Base-by-base conservation (phyloP, 64 coral and sea anemone species). In the Stichodactyla mertensii region DNA sequence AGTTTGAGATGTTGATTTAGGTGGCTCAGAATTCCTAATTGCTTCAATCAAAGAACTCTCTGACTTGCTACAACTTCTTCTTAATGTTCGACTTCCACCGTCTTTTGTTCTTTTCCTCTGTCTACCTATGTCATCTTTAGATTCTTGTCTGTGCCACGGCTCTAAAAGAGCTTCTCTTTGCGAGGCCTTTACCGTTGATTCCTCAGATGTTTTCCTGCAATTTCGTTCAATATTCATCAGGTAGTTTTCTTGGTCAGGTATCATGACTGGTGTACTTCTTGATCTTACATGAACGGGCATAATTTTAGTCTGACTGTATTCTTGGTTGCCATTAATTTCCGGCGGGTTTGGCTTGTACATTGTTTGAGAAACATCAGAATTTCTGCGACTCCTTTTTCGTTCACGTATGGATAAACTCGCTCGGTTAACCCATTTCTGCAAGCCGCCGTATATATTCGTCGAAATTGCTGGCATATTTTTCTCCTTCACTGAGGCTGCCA, bases 391-490 rank as follows among this genome's bases (percentile, higher is more conserved):
- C 54, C 78, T 81, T 45, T 52, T 36, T 4, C 77, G 77, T 2
- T 52, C 77, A 18, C 77, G 77, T 81, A 81, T 52, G 5, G 78
- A 81, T 6, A 81, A 15, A 55, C 78, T 55, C 15, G 78, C 78
- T 54, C 78, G 51, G 26, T 81, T 81, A 20, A 81, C 78, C 78
- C 78, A 81, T 55, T 81, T 81, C 78, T 81, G 78, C 53, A 81
- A 53, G 16, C 78, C 78, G 20, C 78, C 78, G 52, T 81, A 81
- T 53, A 81, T 4, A 28, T 81, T 81, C 26, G 78, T 54, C 53
- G 78, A 81, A 55, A 81, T 81, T 15, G 78, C 19, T 81, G 78
- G 78, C 78, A 81, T 81, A 81, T 53, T 81, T 81, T 81, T 81
- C 78, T 81, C 78, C 78, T 81, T 81, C 51, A 81, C 78, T 81